phyloP scores from a whole-genome alignment of 37 sponge, comb jelly and placozoan genomes.

The Axinella damicornis region DNA sequence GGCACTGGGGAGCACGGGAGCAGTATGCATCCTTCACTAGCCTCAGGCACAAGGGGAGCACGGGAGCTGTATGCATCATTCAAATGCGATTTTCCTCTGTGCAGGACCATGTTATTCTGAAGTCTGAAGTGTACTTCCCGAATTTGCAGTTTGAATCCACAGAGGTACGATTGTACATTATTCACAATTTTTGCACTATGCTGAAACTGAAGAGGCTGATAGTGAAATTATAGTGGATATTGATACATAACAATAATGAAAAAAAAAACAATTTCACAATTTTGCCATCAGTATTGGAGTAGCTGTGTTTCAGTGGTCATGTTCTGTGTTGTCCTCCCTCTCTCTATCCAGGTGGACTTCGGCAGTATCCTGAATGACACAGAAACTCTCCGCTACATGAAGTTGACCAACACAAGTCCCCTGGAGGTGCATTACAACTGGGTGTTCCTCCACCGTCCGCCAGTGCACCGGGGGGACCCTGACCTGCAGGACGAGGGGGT shows the following conservation, averaged over 20 bases:
- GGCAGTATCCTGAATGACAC: constrained; percentile 97
- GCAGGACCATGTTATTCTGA: constrained; percentile 81
- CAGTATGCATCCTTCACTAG: too few relatives aligned
- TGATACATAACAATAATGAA: too few relatives aligned
- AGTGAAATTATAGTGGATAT: too few relatives aligned
- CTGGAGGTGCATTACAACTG: constrained; percentile 86
- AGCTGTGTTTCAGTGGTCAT: not conserved
- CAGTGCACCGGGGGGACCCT: constrained; percentile 49
- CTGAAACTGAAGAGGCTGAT: too few relatives aligned
- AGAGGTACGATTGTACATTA: constrained; percentile 18
- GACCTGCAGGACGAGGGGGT: constrained; percentile 74
- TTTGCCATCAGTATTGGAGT: not conserved
- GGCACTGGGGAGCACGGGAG: too few relatives aligned
- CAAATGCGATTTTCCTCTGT: too few relatives aligned
- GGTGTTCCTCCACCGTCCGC: constrained; percentile 85
- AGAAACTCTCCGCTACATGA: constrained; percentile 75
- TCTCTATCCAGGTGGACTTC: constrained; percentile 76
- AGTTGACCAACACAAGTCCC: constrained; percentile 88
- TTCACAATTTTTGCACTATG: too few relatives aligned
- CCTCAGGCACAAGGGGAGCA: too few relatives aligned
- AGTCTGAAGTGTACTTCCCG: constrained; percentile 90
- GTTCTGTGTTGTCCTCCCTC: not conserved
- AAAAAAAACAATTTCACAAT: not conserved
- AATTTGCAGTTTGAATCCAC: constrained; percentile 83
- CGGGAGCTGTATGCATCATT: too few relatives aligned